phyloP scores from a whole-genome alignment of 1,140 invertebrate genomes.

The Aphelenchoides avenae region DNA sequence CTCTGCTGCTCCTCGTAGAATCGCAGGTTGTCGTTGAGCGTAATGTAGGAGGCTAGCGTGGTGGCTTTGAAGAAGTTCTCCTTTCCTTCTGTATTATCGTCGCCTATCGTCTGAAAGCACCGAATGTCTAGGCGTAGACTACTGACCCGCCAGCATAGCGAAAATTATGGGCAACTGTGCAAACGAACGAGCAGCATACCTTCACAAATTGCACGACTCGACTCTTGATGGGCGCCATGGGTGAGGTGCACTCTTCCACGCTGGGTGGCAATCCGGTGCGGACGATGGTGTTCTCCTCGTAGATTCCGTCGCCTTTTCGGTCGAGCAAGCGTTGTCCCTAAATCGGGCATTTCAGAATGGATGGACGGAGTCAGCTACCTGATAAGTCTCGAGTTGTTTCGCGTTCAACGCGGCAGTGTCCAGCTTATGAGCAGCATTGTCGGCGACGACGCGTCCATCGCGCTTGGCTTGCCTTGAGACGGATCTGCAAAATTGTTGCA shows the following conservation, averaged over 20 bases:
- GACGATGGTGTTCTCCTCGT: constrained; percentile 27
- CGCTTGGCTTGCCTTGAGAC: constrained; percentile 20
- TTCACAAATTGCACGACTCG: constrained; percentile 6
- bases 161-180: background rate
- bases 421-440: constrained; percentile 24
- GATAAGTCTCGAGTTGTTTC: constrained; percentile 17
- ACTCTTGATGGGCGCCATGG: constrained; percentile 13
- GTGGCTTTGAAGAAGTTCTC: constrained; percentile 30
- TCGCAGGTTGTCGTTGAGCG: constrained; percentile 30
- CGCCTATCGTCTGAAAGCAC: constrained; percentile 22
- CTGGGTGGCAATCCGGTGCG: constrained; percentile 7
- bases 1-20: constrained; percentile 29
- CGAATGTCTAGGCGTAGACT: background rate
- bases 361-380: background rate
- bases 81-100: constrained; percentile 19
- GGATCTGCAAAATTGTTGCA: constrained; percentile 14
- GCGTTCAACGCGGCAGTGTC: constrained; percentile 21
- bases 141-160: background rate
- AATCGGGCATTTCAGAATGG: background rate
- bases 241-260: background rate
- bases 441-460: constrained; percentile 17
- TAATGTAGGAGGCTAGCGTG: constrained; percentile 25
- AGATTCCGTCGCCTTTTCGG: constrained; percentile 22
- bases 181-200: background rate
- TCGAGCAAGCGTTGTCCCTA: constrained; percentile 22